phyloP scores from a whole-genome alignment of 2,113 vertebrate genomes.

The Maccullochella peelii region DNA sequence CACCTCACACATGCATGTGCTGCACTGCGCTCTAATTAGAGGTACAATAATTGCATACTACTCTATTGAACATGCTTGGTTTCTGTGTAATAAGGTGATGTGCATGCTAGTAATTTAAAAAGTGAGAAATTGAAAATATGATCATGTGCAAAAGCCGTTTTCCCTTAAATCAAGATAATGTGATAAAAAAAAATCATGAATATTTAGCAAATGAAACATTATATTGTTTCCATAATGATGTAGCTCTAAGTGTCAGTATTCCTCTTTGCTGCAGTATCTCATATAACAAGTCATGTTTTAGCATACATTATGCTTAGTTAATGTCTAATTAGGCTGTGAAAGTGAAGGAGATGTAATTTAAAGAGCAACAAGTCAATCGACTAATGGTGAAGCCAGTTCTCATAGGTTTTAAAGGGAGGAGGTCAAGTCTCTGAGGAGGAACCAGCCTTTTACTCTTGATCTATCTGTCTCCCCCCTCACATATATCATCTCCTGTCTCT shows the following conservation, averaged over 20 bases:
- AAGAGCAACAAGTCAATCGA: constrained; percentile 32
- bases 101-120: not conserved
- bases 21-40: constrained; percentile 9
- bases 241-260: not conserved
- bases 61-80: constrained; percentile 2
- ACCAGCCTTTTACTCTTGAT: constrained; percentile 24
- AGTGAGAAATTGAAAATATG: not conserved
- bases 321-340: constrained; percentile 36
- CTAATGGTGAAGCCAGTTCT: constrained; percentile 19
- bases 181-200: not conserved
- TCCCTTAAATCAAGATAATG: not conserved
- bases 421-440: constrained; percentile 13
- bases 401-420: constrained; percentile 13
- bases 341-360: constrained; percentile 36
- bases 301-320: constrained; percentile 32
- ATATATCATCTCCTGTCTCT: not conserved
- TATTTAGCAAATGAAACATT: not conserved
- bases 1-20: not conserved
- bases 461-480: not conserved
- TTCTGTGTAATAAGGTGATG: constrained; percentile 16
- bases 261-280: constrained; percentile 1
- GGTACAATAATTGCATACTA: constrained; percentile 27
- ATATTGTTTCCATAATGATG: not conserved
- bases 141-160: not conserved
- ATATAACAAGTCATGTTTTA: constrained; percentile 35